Conservation (phyloP, 2,888 invertebrate species). For the Tanytarsus gracilentus region DNA sequence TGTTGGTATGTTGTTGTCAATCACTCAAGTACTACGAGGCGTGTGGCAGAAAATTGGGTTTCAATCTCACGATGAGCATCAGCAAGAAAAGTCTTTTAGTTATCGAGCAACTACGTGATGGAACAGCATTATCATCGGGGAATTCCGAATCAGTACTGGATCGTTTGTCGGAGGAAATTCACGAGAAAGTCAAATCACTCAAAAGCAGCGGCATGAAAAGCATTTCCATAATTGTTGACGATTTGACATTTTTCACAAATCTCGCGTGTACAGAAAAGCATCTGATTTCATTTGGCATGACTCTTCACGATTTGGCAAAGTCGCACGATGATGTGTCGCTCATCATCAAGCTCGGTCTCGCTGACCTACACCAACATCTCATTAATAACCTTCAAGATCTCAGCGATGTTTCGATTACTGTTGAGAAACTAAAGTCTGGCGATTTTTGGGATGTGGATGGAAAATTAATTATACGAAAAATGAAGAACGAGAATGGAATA, state of each 20-base stretch:
- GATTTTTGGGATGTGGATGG: conserved; percentile 65
- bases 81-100: conserved; percentile 45
- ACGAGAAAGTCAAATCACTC: conserved; percentile 41
- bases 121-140: conserved; percentile 42
- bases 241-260: conserved; percentile 61
- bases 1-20: conserved; percentile 61
- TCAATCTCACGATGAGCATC: conserved; percentile 51
- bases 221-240: conserved; percentile 59
- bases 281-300: conserved; percentile 47
- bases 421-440: conserved; percentile 61
- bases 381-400: conserved; percentile 54
- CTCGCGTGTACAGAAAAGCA: conserved; percentile 49
- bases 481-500: conserved; percentile 31
- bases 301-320: conserved; percentile 43
- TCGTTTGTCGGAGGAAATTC: conserved; percentile 42
- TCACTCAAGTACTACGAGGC: conserved; percentile 63
- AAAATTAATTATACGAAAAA: conserved; percentile 45
- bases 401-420: conserved; percentile 53
- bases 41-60: conserved; percentile 64
- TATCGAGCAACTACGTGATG: conserved; percentile 48
- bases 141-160: conserved; percentile 41
- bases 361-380: conserved; percentile 50
- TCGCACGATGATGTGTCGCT: conserved; percentile 42
- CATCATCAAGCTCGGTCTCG: conserved; percentile 52
- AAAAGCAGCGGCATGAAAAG: conserved; percentile 38